Evolutionary conservation across 2,113 vertebrate genomes (phyloP), one percentile per base, ranked within the genome.

Genomic region (Cebidichthys violaceus): DNA sequence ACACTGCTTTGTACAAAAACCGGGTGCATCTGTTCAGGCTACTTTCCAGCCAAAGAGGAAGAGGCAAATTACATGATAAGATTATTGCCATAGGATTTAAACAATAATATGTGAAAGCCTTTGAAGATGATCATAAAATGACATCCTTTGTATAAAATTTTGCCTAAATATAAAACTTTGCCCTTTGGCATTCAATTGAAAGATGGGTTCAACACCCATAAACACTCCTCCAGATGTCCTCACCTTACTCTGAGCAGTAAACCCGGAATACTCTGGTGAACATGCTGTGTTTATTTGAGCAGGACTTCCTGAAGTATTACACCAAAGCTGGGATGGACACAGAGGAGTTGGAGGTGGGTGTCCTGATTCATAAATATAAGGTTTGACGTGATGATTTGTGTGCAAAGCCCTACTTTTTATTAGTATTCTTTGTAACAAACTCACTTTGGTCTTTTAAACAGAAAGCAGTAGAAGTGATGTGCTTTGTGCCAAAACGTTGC

Each of bases 381-480:
- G 1, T 66, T 71, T 73, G 31, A 35, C 29, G 5, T 2, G 1
- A 6, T 75, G 24, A 66, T 72, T 52, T 67, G 4, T 33, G 15
- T 41, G 43, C n/a, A 37, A 39, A 62, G n/a, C 0, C 4, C 9
- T 80, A 20, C 20, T 57, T 50, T 29, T 62, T 35, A 24, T 37
- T 4, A 9, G 10, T 29, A 7, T 47, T 66, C 11, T 33, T 73
- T 15, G 41, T 18, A 61, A 72, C 29, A 84, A 50, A 1, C 2
- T 5, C 0, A 5, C 10, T 45, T 35, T 50, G 68, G 1, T 41
- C 52, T 78, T 43, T 74, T 54, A 1, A 9, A 84, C 93, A 98
- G 97, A 96, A 93, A 96, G 97, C 97, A 2, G 96, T 97, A 69
- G 96, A 97, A 85, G 97, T 98, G 82, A 98, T 97, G 97, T 97